Evolutionary conservation across 1,140 invertebrate species (phyloP).

Genomic region (Maconellicoccus hirsutus): DNA sequence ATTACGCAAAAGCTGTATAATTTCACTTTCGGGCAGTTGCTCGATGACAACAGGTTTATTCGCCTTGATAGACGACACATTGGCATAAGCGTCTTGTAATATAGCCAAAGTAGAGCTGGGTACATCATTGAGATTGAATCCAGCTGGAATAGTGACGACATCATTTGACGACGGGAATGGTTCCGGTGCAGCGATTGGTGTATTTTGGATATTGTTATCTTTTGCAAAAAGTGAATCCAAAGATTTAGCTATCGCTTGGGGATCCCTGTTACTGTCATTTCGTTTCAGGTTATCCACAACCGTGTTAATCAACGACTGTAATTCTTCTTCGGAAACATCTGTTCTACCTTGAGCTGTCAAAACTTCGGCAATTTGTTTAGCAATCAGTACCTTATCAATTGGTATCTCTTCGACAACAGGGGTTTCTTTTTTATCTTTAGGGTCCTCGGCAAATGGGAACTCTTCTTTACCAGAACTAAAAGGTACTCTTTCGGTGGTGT

Average conservation of each 20-base stretch:
- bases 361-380: conserved; percentile 61
- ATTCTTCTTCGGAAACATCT: conserved; percentile 58
- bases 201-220: background rate
- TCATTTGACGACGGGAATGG: background rate
- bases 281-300: conserved; percentile 52
- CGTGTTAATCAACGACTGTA: conserved; percentile 61
- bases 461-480: background rate
- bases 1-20: conserved; percentile 61
- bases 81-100: background rate
- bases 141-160: background rate
- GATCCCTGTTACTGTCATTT: conserved; percentile 34
- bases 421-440: conserved; percentile 25
- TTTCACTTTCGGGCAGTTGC: conserved; percentile 56
- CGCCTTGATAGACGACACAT: background rate
- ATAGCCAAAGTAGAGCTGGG: conserved; percentile 1
- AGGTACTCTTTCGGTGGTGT: background rate
- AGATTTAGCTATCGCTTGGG: conserved; percentile 23
- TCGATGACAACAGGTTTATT: conserved; percentile 43
- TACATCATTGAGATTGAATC: background rate
- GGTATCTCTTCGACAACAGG: conserved; percentile 51
- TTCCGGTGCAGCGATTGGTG: background rate
- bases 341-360: conserved; percentile 61
- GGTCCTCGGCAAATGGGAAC: conserved; percentile 1
- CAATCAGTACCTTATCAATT: conserved; percentile 58
- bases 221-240: conserved; percentile 16